These are phyloP conservation scores for Myotis vivesi DNA, from an alignment of 2,797 vertebrate species.

Conservation along the genomic window DNA sequence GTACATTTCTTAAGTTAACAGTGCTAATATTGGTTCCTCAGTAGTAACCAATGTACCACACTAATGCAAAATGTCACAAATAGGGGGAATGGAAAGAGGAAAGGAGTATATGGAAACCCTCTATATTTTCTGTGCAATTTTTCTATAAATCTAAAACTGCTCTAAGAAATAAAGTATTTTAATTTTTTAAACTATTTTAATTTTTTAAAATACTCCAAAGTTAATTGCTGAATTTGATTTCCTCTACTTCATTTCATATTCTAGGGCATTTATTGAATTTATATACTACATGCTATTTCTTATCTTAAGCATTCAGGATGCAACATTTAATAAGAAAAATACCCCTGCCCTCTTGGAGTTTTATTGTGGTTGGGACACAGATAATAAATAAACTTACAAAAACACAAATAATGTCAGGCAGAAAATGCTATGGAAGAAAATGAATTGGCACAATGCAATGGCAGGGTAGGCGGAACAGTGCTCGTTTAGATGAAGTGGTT, in stretches of 20 bases:
- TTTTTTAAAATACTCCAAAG: not conserved
- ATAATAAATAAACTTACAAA: not conserved
- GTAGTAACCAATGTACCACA: not conserved
- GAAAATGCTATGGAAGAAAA: not conserved
- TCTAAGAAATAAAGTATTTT: not conserved
- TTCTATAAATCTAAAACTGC: constrained; percentile 14
- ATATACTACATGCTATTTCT: not conserved
- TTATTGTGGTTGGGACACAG: not conserved
- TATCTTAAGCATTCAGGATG: not conserved
- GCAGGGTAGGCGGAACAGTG: not conserved
- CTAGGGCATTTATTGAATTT: not conserved
- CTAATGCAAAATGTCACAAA: not conserved
- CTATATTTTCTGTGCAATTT: not conserved
- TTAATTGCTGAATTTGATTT: not conserved
- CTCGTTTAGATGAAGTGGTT: not conserved
- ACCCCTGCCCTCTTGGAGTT: not conserved
- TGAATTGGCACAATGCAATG: not conserved
- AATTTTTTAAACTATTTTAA: not conserved
- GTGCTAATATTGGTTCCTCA: not conserved
- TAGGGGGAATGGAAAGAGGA: not conserved
- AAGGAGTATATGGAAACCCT: not conserved
- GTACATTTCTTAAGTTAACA: not conserved
- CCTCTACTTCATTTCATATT: not conserved
- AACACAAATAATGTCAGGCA: not conserved
- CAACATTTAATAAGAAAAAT: not conserved